These are phyloP conservation scores for Moxostoma hubbsi DNA, from an alignment of 2,797 vertebrate species.

Conservation along the genomic window DNA sequence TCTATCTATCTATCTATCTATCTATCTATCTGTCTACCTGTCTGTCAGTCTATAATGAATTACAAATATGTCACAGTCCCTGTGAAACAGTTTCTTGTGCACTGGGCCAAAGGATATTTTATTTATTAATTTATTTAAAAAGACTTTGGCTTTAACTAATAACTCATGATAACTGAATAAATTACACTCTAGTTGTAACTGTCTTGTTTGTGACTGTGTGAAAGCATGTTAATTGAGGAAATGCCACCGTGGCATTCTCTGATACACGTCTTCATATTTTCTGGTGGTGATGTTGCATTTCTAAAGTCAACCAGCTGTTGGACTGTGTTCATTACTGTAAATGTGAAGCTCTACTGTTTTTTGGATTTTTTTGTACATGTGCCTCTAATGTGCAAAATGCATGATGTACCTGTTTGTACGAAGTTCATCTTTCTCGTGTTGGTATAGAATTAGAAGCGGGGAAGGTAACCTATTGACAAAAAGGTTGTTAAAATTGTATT, in stretches of 20 bases:
- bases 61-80: not conserved
- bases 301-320: not conserved
- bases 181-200: constrained; percentile 21
- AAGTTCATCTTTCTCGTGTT: no score
- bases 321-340: constrained; percentile 54
- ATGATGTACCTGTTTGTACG: constrained; percentile 53
- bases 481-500: no score
- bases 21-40: not conserved
- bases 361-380: constrained; percentile 30
- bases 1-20: constrained; percentile 20
- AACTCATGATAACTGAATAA: constrained; percentile 12
- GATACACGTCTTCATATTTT: constrained; percentile 17
- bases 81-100: constrained; percentile 20
- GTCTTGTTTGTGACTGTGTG: constrained; percentile 27
- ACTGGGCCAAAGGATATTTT: constrained; percentile 29
- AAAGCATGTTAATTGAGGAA: constrained; percentile 15
- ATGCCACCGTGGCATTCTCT: constrained; percentile 1
- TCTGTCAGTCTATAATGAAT: not conserved
- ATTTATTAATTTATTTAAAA: constrained; percentile 26
- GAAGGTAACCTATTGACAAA: constrained; percentile 5
- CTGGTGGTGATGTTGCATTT: constrained; percentile 13
- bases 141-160: not conserved
- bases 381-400: constrained; percentile 51
- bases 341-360: constrained; percentile 41
- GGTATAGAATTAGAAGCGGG: no score